Conservation (phyloP, 2,888 invertebrate genomes). For the Drosophila macrospina region DNA sequence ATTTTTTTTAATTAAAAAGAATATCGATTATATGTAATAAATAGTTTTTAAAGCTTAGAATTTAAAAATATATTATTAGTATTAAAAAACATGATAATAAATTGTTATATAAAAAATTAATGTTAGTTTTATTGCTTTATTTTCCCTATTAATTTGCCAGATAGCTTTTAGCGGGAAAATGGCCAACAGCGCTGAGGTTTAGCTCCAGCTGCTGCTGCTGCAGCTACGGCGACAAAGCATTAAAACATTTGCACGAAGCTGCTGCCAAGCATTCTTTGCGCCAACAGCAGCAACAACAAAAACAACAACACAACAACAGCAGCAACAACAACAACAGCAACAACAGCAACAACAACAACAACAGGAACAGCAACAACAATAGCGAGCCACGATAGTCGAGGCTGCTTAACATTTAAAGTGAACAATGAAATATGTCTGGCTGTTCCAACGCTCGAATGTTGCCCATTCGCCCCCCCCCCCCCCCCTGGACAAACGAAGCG, state of each 20-base stretch:
- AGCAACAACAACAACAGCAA: constrained; percentile 31
- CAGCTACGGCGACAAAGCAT: constrained; percentile 61
- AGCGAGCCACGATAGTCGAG: constrained; percentile 45
- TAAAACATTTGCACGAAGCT: constrained; percentile 64
- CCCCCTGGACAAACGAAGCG: neutral
- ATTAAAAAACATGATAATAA: too few species aligned
- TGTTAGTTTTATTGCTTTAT: neutral
- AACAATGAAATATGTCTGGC: constrained; percentile 77
- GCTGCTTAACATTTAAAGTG: constrained; percentile 79
- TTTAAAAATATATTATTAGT: too few species aligned
- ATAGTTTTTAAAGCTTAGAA: too few species aligned
- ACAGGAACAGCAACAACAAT: constrained; percentile 32
- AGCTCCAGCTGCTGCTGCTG: constrained; percentile 19
- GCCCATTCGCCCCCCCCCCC: constrained; percentile 37
- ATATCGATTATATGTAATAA: too few species aligned
- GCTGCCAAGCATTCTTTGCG: constrained; percentile 53
- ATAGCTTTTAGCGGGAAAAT: constrained; percentile 43
- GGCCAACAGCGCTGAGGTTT: constrained; percentile 6
- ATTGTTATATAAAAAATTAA: neutral
- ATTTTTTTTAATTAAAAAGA: too few species aligned
- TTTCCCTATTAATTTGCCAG: neutral
- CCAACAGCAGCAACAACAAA: constrained; percentile 31
- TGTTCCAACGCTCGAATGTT: constrained; percentile 33
- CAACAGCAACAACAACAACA: constrained; percentile 23
- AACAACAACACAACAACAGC: constrained; percentile 26